A percentile compares a stretch with the other conserved stretches of the same genome.
Conservation (phyloP, 2,113 vertebrate genomes). For the Eclectus roratus region DNA sequence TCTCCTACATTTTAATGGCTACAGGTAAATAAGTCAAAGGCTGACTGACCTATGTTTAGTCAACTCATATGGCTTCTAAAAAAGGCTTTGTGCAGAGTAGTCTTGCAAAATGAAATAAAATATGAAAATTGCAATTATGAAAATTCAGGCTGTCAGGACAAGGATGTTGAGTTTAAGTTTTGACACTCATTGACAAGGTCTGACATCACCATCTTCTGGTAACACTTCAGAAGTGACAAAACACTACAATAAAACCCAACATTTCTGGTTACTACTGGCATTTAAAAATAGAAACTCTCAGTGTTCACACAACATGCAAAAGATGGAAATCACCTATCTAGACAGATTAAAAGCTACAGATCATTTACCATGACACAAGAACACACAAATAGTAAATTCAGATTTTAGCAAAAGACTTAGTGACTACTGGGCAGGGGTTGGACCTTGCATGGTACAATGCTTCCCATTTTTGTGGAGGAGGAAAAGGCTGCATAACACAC, state of each 20-base stretch:
- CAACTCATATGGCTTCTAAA: background rate
- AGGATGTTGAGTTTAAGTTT: background rate
- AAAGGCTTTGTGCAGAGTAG: background rate
- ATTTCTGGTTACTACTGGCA: background rate
- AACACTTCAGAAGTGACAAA: background rate
- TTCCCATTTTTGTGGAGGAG: background rate
- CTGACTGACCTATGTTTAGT: background rate
- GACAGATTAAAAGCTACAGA: background rate
- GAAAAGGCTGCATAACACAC: background rate
- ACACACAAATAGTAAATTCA: background rate
- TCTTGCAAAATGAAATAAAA: background rate
- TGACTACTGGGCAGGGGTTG: fast-evolving
- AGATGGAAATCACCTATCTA: background rate
- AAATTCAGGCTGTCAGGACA: background rate
- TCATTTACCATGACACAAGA: background rate
- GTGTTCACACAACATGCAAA: background rate
- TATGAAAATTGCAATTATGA: background rate
- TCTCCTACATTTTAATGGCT: background rate
- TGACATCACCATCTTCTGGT: background rate
- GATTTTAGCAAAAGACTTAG: background rate
- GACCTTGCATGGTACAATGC: background rate
- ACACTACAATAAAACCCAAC: background rate
- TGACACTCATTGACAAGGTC: background rate
- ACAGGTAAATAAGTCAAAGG: background rate
- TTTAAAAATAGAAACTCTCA: background rate